Evolutionary conservation across 2,113 vertebrate genomes (phyloP), one percentile per base, ranked within the genome.

Genomic region (Mastomys coucha): DNA sequence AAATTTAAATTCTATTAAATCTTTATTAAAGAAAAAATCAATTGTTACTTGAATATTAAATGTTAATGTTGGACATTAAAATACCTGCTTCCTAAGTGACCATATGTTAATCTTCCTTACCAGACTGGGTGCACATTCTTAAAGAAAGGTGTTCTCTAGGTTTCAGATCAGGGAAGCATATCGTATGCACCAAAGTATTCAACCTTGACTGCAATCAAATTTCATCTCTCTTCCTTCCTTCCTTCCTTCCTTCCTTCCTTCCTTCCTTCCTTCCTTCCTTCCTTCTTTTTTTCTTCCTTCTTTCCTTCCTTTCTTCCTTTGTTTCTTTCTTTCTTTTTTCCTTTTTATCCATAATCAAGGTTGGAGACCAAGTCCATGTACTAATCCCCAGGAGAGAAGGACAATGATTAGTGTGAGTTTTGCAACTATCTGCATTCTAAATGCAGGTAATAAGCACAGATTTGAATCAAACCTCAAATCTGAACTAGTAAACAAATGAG

Each of bases 401-500:
- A 8, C 14, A 93, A 2, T 36, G 78, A 75, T 56, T 80, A 49
- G 2, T 63, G 31, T 11, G 16, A 60, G 75, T 87, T 94, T 89
- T 91, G 11, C 76, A 22, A 26, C 7, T 88, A 24, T 97, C 63
- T 94, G 19, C 60, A 96, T 58, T 78, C 22, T 95, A 97, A 95
- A 86, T 65, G 76, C 2, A 10, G 67, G 42, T 94, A 96, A 70
- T 94, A 85, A 97, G n/a, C 22, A 93, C 87, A 92, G 98, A 97
- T 94, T 10, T 89, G 0, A 53, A 69, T 69, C 33, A 51, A 97
- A 96, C 51, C 93, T 94, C 51, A 49, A 45, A 88, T 81, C 72
- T 96, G 36, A 72, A 76, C 93, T 94, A 88, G 16, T 19, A 73
- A 95, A 91, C 92, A 98, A 96, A 95, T 95, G 89, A 84, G 72